phyloP scores from a whole-genome alignment of 1,140 invertebrate genomes.

The Antheraea mylitta region DNA sequence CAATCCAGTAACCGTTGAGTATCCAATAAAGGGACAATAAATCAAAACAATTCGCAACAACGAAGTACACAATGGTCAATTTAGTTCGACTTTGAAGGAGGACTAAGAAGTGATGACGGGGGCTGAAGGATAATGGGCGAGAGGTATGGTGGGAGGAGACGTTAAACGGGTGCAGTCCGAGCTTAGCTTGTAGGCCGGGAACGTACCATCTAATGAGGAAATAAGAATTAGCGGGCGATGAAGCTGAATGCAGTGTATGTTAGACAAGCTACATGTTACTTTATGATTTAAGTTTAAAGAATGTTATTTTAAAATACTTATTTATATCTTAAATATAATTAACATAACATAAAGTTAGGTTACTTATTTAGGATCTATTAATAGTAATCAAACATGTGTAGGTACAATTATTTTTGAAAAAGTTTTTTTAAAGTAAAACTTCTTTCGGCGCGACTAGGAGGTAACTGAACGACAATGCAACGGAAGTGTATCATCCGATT shows the following conservation, averaged over 20 bases:
- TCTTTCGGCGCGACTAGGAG: no score
- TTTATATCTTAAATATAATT: not conserved
- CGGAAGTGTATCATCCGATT: no score
- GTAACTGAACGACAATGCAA: no score
- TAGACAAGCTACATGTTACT: constrained; percentile 32
- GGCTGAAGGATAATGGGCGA: constrained; percentile 30
- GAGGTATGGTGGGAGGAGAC: constrained; percentile 15
- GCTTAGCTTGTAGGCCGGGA: constrained; percentile 45
- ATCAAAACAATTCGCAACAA: constrained; percentile 63
- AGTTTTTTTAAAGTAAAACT: no score
- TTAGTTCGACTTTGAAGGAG: constrained; percentile 40
- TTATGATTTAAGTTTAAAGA: constrained; percentile 17
- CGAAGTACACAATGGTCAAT: constrained; percentile 62
- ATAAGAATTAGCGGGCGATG: constrained; percentile 72
- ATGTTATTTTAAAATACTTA: not conserved
- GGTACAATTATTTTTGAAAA: no score
- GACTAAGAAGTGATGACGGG: constrained; percentile 30
- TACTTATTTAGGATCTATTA: no score
- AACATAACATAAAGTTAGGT: no score
- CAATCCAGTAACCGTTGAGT: constrained; percentile 36
- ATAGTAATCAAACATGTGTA: no score
- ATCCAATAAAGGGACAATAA: constrained; percentile 72
- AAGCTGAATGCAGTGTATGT: constrained; percentile 61
- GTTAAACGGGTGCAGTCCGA: constrained; percentile 53
- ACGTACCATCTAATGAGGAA: constrained; percentile 66